phyloP scores from a whole-genome alignment of 2,888 invertebrate species.

The Eristalis tenax region DNA sequence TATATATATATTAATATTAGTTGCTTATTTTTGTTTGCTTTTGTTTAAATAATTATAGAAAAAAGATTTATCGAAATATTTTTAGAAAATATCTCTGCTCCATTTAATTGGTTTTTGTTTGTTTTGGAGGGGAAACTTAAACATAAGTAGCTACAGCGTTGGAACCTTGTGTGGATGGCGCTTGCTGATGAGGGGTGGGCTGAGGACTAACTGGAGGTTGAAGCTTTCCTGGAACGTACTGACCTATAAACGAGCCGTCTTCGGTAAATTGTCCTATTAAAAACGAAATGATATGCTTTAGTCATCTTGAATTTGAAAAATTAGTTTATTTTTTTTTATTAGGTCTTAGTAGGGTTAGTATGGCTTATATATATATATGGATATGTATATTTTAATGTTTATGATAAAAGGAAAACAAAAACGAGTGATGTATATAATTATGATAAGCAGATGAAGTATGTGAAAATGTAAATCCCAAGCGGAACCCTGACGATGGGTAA shows the following conservation, averaged over 20 bases:
- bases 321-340: neutral
- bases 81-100: slow-evolving; percentile 56
- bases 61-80: slow-evolving; percentile 51
- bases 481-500: neutral
- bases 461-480: neutral
- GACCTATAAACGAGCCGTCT: slow-evolving; percentile 98
- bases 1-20: slow-evolving; percentile 61
- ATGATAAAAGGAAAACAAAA: neutral
- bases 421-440: neutral
- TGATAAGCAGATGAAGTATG: neutral
- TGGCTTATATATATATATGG: neutral
- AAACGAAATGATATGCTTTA: neutral
- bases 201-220: slow-evolving; percentile 84
- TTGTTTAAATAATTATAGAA: slow-evolving; percentile 50
- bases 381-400: neutral
- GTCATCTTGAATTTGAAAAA: neutral
- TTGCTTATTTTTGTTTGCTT: slow-evolving; percentile 22
- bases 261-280: slow-evolving; percentile 90
- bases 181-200: slow-evolving; percentile 79
- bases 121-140: slow-evolving; percentile 79
- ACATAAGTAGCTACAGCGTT: slow-evolving; percentile 85
- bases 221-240: slow-evolving; percentile 93
- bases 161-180: slow-evolving; percentile 81
- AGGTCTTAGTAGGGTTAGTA: neutral
- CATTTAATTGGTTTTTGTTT: slow-evolving; percentile 25